Conservation (phyloP, 2,113 vertebrate genomes). For the Phodopus roborovskii region DNA sequence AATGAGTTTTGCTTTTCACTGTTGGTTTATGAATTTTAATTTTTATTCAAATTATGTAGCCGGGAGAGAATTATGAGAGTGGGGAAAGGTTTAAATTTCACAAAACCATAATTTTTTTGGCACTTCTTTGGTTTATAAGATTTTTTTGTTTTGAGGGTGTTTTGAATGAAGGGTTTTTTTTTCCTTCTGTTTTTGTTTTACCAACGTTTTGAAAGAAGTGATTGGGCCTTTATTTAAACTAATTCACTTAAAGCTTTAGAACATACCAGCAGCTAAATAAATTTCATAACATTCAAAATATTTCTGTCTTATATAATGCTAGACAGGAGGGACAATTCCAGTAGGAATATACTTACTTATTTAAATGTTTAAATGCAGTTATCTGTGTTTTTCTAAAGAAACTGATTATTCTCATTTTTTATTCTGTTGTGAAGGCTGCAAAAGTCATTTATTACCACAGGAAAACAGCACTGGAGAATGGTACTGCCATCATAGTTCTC, state of each 20-base stretch:
- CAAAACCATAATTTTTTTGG: conserved; percentile 32
- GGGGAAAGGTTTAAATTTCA: conserved; percentile 20
- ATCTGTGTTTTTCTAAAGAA: conserved; percentile 44
- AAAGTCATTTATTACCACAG: conserved; percentile 38
- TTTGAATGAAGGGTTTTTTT: conserved; percentile 55
- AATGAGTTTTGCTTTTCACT: conserved; percentile 19
- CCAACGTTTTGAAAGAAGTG: conserved; percentile 49
- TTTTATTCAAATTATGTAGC: conserved; percentile 62
- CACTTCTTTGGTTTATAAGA: conserved; percentile 42
- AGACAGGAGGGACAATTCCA: conserved; percentile 47
- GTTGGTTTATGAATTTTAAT: conserved; percentile 30
- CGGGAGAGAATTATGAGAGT: neutral
- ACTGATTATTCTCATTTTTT: conserved; percentile 49
- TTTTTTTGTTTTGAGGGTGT: conserved; percentile 43
- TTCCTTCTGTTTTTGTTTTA: conserved; percentile 50
- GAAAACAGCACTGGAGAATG: conserved; percentile 47
- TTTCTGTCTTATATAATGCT: conserved; percentile 50
- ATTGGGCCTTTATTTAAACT: conserved; percentile 66
- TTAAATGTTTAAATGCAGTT: neutral
- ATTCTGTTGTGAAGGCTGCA: conserved; percentile 22
- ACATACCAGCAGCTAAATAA: conserved; percentile 72
- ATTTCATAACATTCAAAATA: conserved; percentile 55
- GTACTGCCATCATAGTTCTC: conserved; percentile 13
- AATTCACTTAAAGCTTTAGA: conserved; percentile 56
- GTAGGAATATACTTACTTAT: conserved; percentile 61